These are phyloP conservation scores for Cistogaster globosa DNA, from an alignment of 2,888 invertebrate genomes.

Conservation along the genomic window DNA sequence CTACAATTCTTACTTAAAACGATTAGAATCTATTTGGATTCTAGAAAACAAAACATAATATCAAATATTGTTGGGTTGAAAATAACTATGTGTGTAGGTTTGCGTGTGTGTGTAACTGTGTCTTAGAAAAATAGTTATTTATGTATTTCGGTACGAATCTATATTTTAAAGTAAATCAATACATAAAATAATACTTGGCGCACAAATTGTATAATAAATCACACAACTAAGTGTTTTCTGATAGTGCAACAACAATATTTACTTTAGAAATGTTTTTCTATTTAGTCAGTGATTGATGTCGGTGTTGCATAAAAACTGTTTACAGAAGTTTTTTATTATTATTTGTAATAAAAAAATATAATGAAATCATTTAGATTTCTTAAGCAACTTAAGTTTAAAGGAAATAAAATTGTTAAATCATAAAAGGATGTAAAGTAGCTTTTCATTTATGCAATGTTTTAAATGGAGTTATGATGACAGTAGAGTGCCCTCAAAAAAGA, in stretches of 20 bases:
- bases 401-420: neutral
- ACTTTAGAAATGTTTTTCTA: slow-evolving; percentile 17
- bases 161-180: slow-evolving; percentile 12
- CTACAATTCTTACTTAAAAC: slow-evolving; percentile 15
- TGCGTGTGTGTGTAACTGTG: neutral
- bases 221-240: slow-evolving; percentile 38
- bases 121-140: slow-evolving; percentile 29
- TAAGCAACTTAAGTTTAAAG: neutral
- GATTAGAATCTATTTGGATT: slow-evolving; percentile 40
- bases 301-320: neutral
- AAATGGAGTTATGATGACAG: too few species aligned
- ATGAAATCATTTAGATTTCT: neutral
- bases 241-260: slow-evolving; percentile 27
- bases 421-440: neutral
- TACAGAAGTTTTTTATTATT: neutral
- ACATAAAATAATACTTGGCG: slow-evolving; percentile 29
- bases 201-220: slow-evolving; percentile 53
- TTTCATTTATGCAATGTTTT: neutral
- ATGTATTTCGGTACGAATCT: slow-evolving; percentile 24
- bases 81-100: neutral
- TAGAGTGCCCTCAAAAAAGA: too few species aligned
- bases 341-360: neutral
- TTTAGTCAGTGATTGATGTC: slow-evolving; percentile 50
- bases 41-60: slow-evolving; percentile 37
- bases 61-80: slow-evolving; percentile 4